A percentile compares a stretch with the other conserved stretches of the same genome.
These are phyloP conservation scores for Hirudo medicinalis DNA, from an alignment of 1,140 invertebrate species.

Conservation along the genomic window DNA sequence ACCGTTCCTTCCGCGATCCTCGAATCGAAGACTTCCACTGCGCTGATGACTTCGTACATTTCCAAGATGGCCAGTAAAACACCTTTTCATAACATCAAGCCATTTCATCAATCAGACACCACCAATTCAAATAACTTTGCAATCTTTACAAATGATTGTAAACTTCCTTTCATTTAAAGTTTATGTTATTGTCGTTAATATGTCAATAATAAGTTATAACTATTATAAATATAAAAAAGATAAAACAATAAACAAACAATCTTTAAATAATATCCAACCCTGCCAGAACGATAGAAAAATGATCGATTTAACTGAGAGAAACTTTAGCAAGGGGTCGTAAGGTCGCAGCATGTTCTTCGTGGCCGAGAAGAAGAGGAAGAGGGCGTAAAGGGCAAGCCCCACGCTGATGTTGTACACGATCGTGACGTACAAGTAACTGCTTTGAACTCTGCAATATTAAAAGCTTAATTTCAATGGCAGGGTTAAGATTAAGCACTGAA, in stretches of 20 bases:
- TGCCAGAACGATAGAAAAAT: conserved; percentile 99
- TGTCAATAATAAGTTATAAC: too few relatives aligned
- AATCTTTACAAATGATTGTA: neutral
- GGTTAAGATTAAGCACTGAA: neutral
- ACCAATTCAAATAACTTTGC: neutral
- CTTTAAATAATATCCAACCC: conserved; percentile 51
- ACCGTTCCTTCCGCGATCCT: conserved; percentile 75
- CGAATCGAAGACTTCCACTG: conserved; percentile 60
- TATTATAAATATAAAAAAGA: too few relatives aligned
- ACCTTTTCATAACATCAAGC: conserved; percentile 47
- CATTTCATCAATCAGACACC: neutral
- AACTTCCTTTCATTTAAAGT: neutral
- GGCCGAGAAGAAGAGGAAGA: conserved; percentile 96
- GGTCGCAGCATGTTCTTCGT: conserved; percentile 87
- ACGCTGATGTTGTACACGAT: conserved; percentile 97
- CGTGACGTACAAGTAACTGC: conserved; percentile 94
- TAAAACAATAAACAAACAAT: neutral
- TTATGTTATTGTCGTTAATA: too few relatives aligned
- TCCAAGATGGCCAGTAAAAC: conserved; percentile 89
- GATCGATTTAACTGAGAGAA: conserved; percentile 96
- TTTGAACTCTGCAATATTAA: conserved; percentile 52
- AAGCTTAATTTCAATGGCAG: neutral
- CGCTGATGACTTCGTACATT: conserved; percentile 82
- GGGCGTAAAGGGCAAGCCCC: conserved; percentile 84
- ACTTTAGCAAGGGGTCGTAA: conserved; percentile 95